Evolutionary conservation across 2,113 vertebrate species (phyloP), one percentile per base, ranked within the genome.

Genomic region (Dasyornis broadbenti): DNA sequence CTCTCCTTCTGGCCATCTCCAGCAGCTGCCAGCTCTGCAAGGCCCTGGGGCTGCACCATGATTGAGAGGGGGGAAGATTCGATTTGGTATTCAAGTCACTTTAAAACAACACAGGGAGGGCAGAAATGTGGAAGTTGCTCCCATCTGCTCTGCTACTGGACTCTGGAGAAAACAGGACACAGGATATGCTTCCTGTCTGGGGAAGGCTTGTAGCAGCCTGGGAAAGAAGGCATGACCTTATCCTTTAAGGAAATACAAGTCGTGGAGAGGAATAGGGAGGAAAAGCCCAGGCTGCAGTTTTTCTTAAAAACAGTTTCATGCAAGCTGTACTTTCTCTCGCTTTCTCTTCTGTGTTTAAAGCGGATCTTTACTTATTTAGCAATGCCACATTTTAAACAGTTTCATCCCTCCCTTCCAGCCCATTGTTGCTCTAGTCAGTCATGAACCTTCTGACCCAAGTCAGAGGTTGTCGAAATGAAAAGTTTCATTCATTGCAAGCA

Each of bases 91-190:
- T 71, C 22, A 27, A 12, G 24, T 61, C 26, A 11, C 66, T 82
- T 69, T 39, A 33, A 72, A 66, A 23, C 7, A 50, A n/a, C 44
- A 45, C 10, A 26, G 28, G 45, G 54, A 33, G 82, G 86, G 54
- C 45, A 86, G 40, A 4, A 2, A 59, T 0, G 0, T 76, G 71
- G 81, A 95, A 94, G 42, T 86, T 16, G 6, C 24, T 92, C 20
- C 37, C 70, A 66, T 75, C 44, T 77, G 65, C 56, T 87, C 59
- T 11, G 13, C 52, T 45, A 11, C 30, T 18, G 35, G 54, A 28
- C 39, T 76, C 78, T 45, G 27, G 92, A 85, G 93, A 92, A 92
- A 94, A 83, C 76, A 85, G 54, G 94, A 90, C 91, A 90, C 79
- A 90, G 90, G 94, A 92, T 92, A 82, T 1, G 6, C 49, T 95